phyloP scores from a whole-genome alignment of 1,140 invertebrate species.

The Hycleus cichorii region DNA sequence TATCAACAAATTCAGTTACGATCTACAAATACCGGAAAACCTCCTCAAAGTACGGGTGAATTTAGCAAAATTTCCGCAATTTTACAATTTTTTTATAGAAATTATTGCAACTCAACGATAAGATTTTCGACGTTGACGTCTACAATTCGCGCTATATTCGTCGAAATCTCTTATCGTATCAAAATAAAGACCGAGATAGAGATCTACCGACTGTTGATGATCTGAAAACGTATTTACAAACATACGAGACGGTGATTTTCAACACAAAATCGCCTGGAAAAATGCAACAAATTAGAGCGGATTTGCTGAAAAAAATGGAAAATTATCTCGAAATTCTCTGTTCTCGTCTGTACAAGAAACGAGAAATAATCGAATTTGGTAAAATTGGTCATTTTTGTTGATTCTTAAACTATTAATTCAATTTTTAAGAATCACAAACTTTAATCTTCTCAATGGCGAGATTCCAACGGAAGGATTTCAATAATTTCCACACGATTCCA shows the following conservation, averaged over 20 bases:
- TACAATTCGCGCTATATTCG: not conserved
- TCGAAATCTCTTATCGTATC: not conserved
- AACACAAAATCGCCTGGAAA: no score
- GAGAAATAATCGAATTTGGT: no score
- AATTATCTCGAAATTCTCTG: conserved; percentile 7
- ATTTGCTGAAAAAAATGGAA: conserved; percentile 5
- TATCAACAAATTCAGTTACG: conserved; percentile 3
- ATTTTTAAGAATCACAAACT: conserved; percentile 5
- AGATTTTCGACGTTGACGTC: not conserved
- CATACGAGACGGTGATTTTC: conserved; percentile 11
- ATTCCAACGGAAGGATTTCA: not conserved
- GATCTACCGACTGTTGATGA: conserved; percentile 2
- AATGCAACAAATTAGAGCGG: not conserved
- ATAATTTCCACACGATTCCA: conserved; percentile 4
- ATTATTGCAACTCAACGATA: not conserved
- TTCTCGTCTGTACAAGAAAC: not conserved
- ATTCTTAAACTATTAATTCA: not conserved
- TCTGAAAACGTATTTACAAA: conserved; percentile 8
- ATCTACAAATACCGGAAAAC: conserved; percentile 1
- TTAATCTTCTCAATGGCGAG: conserved; percentile 4
- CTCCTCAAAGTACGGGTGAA: not conserved
- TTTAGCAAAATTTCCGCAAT: not conserved
- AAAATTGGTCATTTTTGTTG: no score
- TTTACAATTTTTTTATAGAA: conserved; percentile 1
- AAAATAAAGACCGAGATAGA: not conserved